phyloP scores from a whole-genome alignment of 23 tunicate species.

The Corella eumyota region DNA sequence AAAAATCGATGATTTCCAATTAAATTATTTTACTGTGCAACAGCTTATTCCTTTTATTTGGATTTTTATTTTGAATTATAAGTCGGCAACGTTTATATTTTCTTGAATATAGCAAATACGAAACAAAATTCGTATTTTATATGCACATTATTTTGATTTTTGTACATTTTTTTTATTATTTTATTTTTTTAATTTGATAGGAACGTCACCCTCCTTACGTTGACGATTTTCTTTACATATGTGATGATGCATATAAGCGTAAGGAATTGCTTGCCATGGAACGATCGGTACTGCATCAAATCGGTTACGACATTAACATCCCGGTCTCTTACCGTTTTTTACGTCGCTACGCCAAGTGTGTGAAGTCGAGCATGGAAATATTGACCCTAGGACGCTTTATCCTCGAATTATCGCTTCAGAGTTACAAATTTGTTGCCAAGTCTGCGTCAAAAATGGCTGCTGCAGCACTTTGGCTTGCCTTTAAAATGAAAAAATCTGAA shows the following conservation, averaged over 20 bases:
- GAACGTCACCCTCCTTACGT: conserved; percentile 82
- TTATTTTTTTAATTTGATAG: too few species aligned
- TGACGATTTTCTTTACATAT: conserved; percentile 81
- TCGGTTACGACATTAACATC: conserved; percentile 84
- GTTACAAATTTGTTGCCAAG: conserved; percentile 28
- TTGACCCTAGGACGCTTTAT: conserved; percentile 84
- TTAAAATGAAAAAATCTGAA: conserved; percentile 44
- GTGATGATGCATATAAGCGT: conserved; percentile 81
- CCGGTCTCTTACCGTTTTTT: conserved; percentile 87
- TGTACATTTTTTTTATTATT: too few species aligned
- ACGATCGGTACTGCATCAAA: conserved; percentile 25
- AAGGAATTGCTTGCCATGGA: conserved; percentile 54
- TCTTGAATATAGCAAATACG: too few species aligned
- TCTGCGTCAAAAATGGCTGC: conserved; percentile 72
- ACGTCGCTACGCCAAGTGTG: conserved; percentile 83
- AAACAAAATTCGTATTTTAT: too few species aligned
- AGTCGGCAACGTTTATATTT: too few species aligned
- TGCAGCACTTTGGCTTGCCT: conserved; percentile 66
- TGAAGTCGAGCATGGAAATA: conserved; percentile 42
- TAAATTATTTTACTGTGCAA: too few species aligned
- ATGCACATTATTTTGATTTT: too few species aligned
- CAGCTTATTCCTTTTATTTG: too few species aligned
- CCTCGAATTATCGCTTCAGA: conserved; percentile 63
- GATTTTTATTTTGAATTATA: too few species aligned
- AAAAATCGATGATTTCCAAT: too few species aligned